phyloP scores from a whole-genome alignment of 2,888 invertebrate species.

The Tenthredo livida region DNA sequence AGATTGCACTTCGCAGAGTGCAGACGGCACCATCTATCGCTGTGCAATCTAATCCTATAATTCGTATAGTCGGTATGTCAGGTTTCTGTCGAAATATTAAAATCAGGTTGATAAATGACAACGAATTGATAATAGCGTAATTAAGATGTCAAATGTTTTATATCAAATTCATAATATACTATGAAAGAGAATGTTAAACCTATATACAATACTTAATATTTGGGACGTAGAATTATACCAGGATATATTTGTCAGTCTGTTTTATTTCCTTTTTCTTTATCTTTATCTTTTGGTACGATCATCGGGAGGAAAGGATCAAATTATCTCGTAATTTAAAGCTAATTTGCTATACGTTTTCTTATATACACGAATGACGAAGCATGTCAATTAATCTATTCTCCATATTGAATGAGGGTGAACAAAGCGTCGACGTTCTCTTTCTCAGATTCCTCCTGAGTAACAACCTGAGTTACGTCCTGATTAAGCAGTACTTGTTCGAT shows the following conservation, averaged over 20 bases:
- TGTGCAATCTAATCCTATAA: background rate
- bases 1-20: background rate
- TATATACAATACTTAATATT: background rate
- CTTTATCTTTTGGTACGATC: background rate
- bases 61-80: background rate
- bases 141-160: background rate
- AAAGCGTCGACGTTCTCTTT: slow-evolving; percentile 74
- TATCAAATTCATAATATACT: background rate
- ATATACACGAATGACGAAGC: background rate
- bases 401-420: slow-evolving; percentile 72
- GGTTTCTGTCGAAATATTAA: background rate
- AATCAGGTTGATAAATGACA: background rate
- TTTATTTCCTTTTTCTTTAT: no score
- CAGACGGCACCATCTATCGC: slow-evolving; percentile 14
- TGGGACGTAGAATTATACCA: background rate
- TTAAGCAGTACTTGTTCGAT: slow-evolving; percentile 71
- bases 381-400: slow-evolving; percentile 57
- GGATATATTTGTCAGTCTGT: no score
- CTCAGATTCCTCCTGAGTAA: slow-evolving; percentile 70
- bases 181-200: background rate
- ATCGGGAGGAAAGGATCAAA: background rate
- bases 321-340: background rate
- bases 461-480: slow-evolving; percentile 66
- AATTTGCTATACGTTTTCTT: background rate
- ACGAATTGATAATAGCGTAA: background rate